Evolutionary conservation across 2,113 vertebrate species (phyloP).

Genomic region (Pipra filicauda): DNA sequence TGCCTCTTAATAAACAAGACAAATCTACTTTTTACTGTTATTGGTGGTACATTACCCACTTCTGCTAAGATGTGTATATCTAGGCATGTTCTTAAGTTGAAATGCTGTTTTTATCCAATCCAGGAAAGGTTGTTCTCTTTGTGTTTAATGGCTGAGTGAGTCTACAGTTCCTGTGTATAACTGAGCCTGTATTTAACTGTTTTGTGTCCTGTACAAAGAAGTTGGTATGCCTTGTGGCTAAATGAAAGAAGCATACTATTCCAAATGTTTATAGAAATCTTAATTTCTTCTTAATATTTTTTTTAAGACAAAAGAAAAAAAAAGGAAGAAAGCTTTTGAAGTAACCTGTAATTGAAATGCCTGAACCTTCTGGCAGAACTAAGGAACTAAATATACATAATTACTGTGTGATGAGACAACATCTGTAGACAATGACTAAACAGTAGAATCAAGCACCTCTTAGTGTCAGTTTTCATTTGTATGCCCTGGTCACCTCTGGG

Average conservation of each 20-base stretch:
- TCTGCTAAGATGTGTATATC: background rate
- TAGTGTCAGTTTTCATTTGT: background rate
- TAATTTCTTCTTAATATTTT: background rate
- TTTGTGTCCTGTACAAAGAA: background rate
- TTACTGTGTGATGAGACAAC: background rate
- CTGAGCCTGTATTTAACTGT: background rate
- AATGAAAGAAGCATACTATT: background rate
- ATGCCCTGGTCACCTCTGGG: background rate
- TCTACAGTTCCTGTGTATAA: background rate
- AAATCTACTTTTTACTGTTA: background rate
- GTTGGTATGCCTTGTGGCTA: background rate
- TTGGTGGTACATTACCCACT: background rate
- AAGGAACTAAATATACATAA: background rate
- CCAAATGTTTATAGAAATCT: background rate
- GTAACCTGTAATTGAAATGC: background rate
- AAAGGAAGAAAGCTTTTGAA: background rate
- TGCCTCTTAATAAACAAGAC: background rate
- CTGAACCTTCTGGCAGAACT: background rate
- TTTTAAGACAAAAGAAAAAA: background rate
- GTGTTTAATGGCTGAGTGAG: background rate
- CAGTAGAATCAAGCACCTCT: background rate
- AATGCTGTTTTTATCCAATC: background rate
- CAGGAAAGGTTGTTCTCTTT: background rate
- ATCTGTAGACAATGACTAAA: background rate
- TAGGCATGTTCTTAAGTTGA: background rate